Conservation (phyloP, 2,113 vertebrate genomes). For the Bufo bufo region DNA sequence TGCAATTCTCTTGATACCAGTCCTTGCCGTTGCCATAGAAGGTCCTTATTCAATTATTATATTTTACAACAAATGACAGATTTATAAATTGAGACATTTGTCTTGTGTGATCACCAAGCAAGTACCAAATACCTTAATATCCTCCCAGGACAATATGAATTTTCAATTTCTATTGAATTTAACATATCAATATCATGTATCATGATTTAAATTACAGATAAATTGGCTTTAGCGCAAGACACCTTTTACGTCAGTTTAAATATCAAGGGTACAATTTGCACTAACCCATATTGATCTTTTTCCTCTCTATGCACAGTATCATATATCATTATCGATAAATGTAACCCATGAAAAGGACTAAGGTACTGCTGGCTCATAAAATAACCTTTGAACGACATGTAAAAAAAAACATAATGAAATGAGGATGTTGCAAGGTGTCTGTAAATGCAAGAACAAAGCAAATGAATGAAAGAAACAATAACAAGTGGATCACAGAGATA, state of each 20-base stretch:
- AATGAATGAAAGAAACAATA: neutral
- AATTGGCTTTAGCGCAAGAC: constrained; percentile 50
- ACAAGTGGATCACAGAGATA: neutral
- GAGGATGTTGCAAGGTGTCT: neutral
- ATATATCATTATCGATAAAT: constrained; percentile 49
- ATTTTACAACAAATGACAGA: constrained; percentile 34
- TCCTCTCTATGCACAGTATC: constrained; percentile 35
- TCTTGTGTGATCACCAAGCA: constrained; percentile 23
- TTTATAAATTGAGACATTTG: constrained; percentile 42
- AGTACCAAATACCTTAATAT: constrained; percentile 43
- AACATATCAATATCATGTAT: constrained; percentile 52
- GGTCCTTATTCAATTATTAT: constrained; percentile 38
- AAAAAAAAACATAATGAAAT: neutral
- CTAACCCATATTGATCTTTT: constrained; percentile 46
- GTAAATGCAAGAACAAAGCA: neutral
- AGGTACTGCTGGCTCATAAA: neutral
- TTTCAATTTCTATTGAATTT: constrained; percentile 55
- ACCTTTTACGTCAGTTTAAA: constrained; percentile 56
- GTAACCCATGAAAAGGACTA: constrained; percentile 8
- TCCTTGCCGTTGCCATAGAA: neutral
- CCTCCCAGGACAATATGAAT: constrained; percentile 52
- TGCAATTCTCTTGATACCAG: neutral
- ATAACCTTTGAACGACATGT: neutral
- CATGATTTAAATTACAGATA: constrained; percentile 52
- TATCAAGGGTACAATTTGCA: constrained; percentile 52